A percentile compares a stretch with the other conserved stretches of the same genome.
Conservation (phyloP, 2,113 vertebrate genomes). For the Scortum barcoo region DNA sequence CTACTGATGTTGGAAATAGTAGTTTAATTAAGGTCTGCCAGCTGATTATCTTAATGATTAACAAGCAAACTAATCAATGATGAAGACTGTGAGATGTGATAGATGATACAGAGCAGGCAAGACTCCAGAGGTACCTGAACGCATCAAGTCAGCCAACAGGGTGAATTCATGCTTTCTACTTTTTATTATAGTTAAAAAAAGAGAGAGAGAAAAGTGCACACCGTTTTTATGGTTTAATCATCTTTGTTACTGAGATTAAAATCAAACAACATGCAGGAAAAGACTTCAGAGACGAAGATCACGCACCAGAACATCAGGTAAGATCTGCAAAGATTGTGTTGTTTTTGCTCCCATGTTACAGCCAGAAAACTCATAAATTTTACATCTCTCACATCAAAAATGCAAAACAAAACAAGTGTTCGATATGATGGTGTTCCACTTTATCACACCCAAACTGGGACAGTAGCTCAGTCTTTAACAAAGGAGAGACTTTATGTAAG, state of each 20-base stretch:
- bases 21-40: no score
- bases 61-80: no score
- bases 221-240: neutral
- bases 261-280: neutral
- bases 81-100: no score
- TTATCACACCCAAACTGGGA: conserved; percentile 9
- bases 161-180: neutral
- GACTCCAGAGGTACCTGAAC: neutral
- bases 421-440: neutral
- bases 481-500: neutral
- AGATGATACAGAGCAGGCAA: no score
- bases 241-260: neutral
- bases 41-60: no score
- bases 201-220: neutral
- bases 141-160: neutral
- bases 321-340: neutral
- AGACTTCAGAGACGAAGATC: neutral
- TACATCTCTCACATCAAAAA: conserved; percentile 4
- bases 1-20: no score
- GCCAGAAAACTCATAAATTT: neutral
- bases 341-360: neutral
- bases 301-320: neutral
- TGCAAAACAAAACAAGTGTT: neutral
- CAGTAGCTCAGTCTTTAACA: neutral
- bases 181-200: neutral